Evolutionary conservation across 2,888 invertebrate genomes (phyloP).

Genomic region (Drosophila mettleri): DNA sequence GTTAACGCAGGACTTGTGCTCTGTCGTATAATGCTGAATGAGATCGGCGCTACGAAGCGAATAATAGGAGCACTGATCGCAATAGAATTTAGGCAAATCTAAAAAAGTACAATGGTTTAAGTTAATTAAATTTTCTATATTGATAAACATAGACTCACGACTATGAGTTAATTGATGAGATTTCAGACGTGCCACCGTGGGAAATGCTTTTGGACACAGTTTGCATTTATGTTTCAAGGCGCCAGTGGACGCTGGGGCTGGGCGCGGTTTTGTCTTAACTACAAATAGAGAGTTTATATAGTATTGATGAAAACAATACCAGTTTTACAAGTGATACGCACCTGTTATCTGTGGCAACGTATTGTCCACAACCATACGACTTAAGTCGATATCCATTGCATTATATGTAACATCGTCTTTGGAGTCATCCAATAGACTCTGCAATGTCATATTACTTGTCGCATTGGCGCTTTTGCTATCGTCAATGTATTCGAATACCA

Average conservation of each 20-base stretch:
- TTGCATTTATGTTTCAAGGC: conserved; percentile 61
- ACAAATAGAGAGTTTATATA: not conserved
- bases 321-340: not conserved
- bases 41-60: conserved; percentile 79
- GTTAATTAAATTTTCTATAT: not conserved
- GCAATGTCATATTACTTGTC: conserved; percentile 40
- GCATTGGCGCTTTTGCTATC: conserved; percentile 39
- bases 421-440: conserved; percentile 47
- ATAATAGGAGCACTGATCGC: conserved; percentile 77
- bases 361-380: conserved; percentile 65
- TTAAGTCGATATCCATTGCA: conserved; percentile 73
- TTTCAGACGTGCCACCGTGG: conserved; percentile 64
- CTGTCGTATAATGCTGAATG: conserved; percentile 72
- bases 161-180: conserved; percentile 72
- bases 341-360: conserved; percentile 44
- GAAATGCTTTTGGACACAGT: conserved; percentile 59
- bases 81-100: conserved; percentile 82
- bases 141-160: conserved; percentile 40
- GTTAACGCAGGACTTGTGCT: conserved; percentile 52
- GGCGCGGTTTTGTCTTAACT: conserved; percentile 45
- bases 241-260: conserved; percentile 19
- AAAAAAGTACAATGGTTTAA: not conserved
- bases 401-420: conserved; percentile 19
- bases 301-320: not conserved
- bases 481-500: conserved; percentile 81